phyloP scores from a whole-genome alignment of 2,113 vertebrate species.

The Eptesicus fuscus region DNA sequence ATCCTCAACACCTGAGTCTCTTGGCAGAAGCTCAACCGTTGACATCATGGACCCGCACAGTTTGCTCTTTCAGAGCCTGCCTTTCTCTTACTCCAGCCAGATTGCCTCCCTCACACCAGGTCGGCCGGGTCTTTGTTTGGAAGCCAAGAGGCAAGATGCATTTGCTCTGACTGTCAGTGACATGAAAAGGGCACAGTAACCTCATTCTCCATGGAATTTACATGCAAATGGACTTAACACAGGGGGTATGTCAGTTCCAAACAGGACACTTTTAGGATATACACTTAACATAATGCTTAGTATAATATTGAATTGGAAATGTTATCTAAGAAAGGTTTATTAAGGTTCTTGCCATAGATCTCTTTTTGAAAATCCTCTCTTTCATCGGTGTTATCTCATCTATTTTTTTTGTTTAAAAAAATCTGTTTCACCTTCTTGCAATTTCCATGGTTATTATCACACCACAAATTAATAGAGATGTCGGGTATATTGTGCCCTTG shows the following conservation, averaged over 20 bases:
- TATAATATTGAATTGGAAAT: conserved; percentile 38
- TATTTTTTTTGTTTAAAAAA: neutral
- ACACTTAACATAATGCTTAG: conserved; percentile 28
- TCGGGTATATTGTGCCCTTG: neutral
- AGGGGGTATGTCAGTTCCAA: conserved; percentile 26
- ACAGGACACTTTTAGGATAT: neutral
- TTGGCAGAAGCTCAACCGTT: conserved; percentile 49
- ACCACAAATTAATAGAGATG: conserved; percentile 18
- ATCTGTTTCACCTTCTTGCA: neutral
- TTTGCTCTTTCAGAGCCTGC: conserved; percentile 58
- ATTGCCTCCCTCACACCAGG: conserved; percentile 7
- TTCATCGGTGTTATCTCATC: neutral
- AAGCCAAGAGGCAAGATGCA: conserved; percentile 63
- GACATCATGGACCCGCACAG: conserved; percentile 54
- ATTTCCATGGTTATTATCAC: conserved; percentile 3
- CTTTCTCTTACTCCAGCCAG: neutral
- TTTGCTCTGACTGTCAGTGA: conserved; percentile 47
- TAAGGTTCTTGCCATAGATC: neutral
- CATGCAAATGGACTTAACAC: conserved; percentile 56
- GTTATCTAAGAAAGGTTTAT: conserved; percentile 51
- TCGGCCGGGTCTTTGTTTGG: conserved; percentile 48
- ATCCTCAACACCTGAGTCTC: conserved; percentile 65
- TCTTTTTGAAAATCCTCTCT: conserved; percentile 13
- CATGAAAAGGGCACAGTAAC: conserved; percentile 59
- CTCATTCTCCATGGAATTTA: conserved; percentile 66